Percentiles rank a stretch among this genome's conserved stretches.
phyloP scores from a whole-genome alignment of 2,113 vertebrate genomes.

The Hippocampus abdominalis region DNA sequence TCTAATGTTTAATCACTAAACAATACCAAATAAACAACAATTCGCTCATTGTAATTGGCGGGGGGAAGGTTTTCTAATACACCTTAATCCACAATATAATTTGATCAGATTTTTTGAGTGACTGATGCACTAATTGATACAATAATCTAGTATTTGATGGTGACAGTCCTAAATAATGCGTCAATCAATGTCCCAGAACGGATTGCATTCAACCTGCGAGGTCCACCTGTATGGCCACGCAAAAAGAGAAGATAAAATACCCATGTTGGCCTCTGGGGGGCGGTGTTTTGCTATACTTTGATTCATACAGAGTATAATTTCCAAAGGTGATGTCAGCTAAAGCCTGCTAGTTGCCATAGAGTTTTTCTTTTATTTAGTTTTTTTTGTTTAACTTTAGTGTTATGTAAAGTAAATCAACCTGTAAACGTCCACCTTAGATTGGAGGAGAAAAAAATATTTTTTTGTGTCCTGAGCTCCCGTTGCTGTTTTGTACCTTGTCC shows the following conservation, averaged over 20 bases:
- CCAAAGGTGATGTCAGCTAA: constrained; percentile 16
- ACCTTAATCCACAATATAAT: too few relatives aligned
- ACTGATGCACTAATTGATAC: too few relatives aligned
- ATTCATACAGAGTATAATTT: background rate
- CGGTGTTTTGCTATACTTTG: constrained; percentile 40
- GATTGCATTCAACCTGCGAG: background rate
- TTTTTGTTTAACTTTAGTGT: background rate
- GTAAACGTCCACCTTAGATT: background rate
- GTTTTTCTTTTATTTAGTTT: background rate
- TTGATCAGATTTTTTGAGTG: too few relatives aligned
- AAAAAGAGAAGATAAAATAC: background rate
- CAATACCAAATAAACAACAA: too few relatives aligned
- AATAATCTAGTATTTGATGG: too few relatives aligned
- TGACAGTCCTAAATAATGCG: background rate
- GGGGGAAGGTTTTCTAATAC: too few relatives aligned
- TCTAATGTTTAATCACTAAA: too few relatives aligned
- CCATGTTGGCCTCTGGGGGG: constrained; percentile 54
- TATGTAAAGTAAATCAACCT: background rate
- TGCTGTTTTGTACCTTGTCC: constrained; percentile 28
- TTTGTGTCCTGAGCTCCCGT: constrained; percentile 13
- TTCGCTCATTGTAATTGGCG: too few relatives aligned
- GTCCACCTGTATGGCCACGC: background rate
- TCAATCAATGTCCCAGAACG: background rate
- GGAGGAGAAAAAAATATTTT: background rate
- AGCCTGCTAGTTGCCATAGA: constrained; percentile 7